These are phyloP conservation scores for Drosophila subquinaria DNA, from an alignment of 2,888 invertebrate genomes.

Conservation along the genomic window DNA sequence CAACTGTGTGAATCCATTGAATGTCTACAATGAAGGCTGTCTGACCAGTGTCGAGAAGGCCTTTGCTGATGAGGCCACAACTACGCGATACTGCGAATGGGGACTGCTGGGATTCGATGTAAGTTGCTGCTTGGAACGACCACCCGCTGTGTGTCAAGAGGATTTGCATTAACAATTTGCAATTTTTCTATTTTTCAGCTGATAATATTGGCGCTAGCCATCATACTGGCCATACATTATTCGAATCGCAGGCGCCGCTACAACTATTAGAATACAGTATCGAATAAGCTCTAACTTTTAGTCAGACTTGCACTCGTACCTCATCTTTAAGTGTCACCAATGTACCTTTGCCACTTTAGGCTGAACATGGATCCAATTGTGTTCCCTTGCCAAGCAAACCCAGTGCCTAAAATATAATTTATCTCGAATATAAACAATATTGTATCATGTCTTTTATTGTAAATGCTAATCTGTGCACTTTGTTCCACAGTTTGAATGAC, in stretches of 20 bases:
- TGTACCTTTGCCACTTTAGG: constrained; percentile 57
- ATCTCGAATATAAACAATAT: constrained; percentile 34
- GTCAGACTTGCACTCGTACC: constrained; percentile 34
- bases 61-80: constrained; percentile 72
- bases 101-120: constrained; percentile 78
- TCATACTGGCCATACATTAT: constrained; percentile 78
- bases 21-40: constrained; percentile 76
- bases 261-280: constrained; percentile 65
- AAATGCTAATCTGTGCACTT: background rate
- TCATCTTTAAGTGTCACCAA: constrained; percentile 63
- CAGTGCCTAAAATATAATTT: constrained; percentile 51
- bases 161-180: constrained; percentile 2
- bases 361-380: constrained; percentile 26
- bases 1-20: constrained; percentile 79
- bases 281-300: constrained; percentile 18
- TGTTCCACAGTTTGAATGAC: constrained; percentile 28
- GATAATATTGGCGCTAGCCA: constrained; percentile 69
- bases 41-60: constrained; percentile 69
- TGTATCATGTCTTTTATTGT: background rate
- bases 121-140: constrained; percentile 15
- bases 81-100: constrained; percentile 71
- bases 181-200: constrained; percentile 52
- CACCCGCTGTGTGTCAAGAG: background rate
- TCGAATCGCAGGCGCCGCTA: constrained; percentile 79
- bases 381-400: constrained; percentile 69